Base-by-base conservation (phyloP, 1,140 invertebrate genomes). In the Delia radicum region DNA sequence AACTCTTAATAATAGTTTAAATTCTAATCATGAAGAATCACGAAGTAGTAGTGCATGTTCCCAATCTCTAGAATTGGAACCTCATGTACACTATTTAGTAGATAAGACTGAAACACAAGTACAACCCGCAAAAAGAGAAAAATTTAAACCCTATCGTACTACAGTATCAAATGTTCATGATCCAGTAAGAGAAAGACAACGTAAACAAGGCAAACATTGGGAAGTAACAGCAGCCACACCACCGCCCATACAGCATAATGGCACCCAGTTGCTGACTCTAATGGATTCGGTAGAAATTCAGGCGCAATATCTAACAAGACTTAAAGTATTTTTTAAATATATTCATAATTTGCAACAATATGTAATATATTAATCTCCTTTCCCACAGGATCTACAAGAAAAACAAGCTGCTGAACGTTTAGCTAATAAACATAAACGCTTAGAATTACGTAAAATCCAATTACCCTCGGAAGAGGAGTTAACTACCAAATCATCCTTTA, bases 171-270 rank as follows among this genome's bases (percentile, higher is more conserved):
- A 91, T 85, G 88, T 90, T 2, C 90, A 92, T 76, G 89, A 91
- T 83, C 89, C 90, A 28, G 86, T 86, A 75, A 92, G 91, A 79
- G 90, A 92, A 82, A 89, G 89, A 73, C 67, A 83, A 6, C 87
- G 90, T 72, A 91, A 90, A 75, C 88, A 88, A 28, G 80, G 80
- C 67, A 90, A 90, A 82, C 79, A 90, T 80, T 93, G 92, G 91
- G 92, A 93, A 85, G 84, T 91, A 3, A 92, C 91, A 2, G 90
- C 92, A 42, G 92, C 92, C 15, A 93, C 92, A n/a, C 92, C 89
- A 15, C 89, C 89, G 7, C 87, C 88, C 0, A 88, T 88, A 37
- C 80, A 80, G 46, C 79, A 86, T 73, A 79, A 78, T 24, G 81
- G 78, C 18, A 75, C 79, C 13, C 81, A 86, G 74, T 21, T 85